Evolutionary conservation across 2,113 vertebrate genomes (phyloP), one percentile per base, ranked within the genome.

Genomic region (Plotosus lineatus): DNA sequence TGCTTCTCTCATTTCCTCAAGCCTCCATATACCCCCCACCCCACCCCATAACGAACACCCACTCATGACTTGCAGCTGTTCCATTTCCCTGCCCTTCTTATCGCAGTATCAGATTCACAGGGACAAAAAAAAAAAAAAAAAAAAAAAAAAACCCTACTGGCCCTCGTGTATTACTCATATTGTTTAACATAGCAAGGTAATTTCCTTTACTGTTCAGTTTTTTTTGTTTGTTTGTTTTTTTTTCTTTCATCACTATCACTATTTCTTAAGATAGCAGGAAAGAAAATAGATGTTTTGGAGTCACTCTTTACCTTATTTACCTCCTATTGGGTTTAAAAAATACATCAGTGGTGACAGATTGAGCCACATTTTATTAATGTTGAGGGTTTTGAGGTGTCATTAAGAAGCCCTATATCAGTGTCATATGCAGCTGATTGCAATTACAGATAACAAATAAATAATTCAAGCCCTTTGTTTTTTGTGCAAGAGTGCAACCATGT

Each of bases 391-490:
- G 89, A 89, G 89, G 88, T 86, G 84, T 85, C 72, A 89, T 90
- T 93, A 90, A 92, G 89, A 85, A 84, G 78, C 83, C 77, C 83
- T 91, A 89, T 80, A 91, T 92, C 92, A 90, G 84, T 87, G 91
- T 86, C 89, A 92, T 68, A 71, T 88, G 75, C 82, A 90, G 91
- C 89, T 91, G 90, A 92, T 92, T 91, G 88, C 88, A 87, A 91
- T 91, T 92, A 91, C 92, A 89, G 88, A 92, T 86, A 79, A 77
- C 76, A 88, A 89, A 92, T 92, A 91, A 92, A 92, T 92, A 91
- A 94, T 92, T 87, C 88, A 91, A 79, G 76, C 50, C 2, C 66
- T 50, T 56, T 80, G 36, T 81, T 78, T 3, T 58, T 9, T 60
- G 23, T 51, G 26, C 17, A 63, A n/a, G 56, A 48, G 75, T 23